phyloP scores from a whole-genome alignment of 2,113 vertebrate genomes.

The Saccopteryx leptura region DNA sequence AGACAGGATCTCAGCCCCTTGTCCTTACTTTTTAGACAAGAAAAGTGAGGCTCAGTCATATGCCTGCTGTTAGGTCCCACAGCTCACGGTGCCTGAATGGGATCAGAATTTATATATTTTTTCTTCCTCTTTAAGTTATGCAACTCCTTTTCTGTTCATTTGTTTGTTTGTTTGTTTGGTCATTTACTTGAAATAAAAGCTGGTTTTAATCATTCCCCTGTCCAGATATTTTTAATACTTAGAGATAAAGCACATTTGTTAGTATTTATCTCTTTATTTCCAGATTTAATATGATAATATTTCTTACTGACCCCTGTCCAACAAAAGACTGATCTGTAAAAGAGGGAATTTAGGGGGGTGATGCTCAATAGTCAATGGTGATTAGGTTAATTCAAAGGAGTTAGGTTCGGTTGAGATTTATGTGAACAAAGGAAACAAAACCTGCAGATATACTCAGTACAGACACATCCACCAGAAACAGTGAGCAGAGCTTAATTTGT shows the following conservation, averaged over 20 bases:
- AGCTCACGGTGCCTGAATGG: neutral
- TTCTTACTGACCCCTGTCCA: neutral
- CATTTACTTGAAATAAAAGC: slow-evolving; percentile 17
- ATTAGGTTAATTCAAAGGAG: slow-evolving; percentile 32
- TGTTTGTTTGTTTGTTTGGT: neutral
- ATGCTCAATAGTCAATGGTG: neutral
- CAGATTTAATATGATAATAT: neutral
- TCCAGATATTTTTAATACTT: neutral
- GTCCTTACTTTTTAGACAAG: slow-evolving; percentile 35
- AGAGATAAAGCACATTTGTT: neutral
- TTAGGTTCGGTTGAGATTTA: slow-evolving; percentile 37
- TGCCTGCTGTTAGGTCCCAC: neutral
- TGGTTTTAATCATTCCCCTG: neutral
- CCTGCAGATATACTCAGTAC: neutral
- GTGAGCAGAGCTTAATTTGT: slow-evolving; percentile 40
- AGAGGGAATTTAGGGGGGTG: neutral
- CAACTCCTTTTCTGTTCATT: neutral
- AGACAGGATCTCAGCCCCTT: neutral
- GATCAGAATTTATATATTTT: neutral
- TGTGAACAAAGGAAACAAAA: slow-evolving; percentile 21
- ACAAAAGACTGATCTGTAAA: neutral
- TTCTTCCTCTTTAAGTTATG: neutral
- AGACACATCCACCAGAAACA: neutral
- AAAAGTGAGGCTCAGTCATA: neutral
- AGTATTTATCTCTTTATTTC: slow-evolving; percentile 31